Base-by-base conservation (phyloP, 2,113 vertebrate species). In the Chionis minor region DNA sequence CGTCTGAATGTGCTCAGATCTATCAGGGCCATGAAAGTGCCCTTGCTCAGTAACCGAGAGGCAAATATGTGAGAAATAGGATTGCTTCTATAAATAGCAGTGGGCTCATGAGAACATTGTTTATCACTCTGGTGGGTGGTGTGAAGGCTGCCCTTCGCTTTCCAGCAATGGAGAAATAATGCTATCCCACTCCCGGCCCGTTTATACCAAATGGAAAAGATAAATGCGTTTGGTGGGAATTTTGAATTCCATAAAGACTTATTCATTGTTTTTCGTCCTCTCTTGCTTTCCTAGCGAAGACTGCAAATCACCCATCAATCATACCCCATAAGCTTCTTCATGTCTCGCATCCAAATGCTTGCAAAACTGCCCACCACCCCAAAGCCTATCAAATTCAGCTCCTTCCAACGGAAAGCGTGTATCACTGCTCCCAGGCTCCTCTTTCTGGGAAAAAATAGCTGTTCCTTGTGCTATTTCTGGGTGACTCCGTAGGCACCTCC, bases 31-130 rank as follows among this genome's bases (percentile, higher is more conserved):
- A 27, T 62, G 79, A 92, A 91, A 93, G 87, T 92, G 92, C 91
- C 92, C 88, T 96, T 92, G 91, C 85, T 92, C 89, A 20, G 91
- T 89, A 95, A 96, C 84, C 17, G 89, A 84, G 92, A 96, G 94
- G 95, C 95, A 96, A 94, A 96, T 88, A 73, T 71, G 94, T 95
- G 95, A 97, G 96, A 94, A 96, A 95, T 59, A 81, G 95, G 94
- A 95, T 93, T 69, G 77, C 94, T 90, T 84, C 92, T 94, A 97
- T 96, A 96, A 97, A 97, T 97, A 97, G 96, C 72, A 65, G 49
- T 6, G 3, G 88, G 92, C 94, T 95, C 86, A 80, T 95, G 95
- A 96, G 96, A 94, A 96, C 72, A 51, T 63, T 91, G 94, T 94
- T 96, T 95, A 86, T 89, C 59, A 27, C 78, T 51, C 85, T 8